Conservation (phyloP, 2,797 vertebrate genomes). For the Rhadinocentrus ornatus region DNA sequence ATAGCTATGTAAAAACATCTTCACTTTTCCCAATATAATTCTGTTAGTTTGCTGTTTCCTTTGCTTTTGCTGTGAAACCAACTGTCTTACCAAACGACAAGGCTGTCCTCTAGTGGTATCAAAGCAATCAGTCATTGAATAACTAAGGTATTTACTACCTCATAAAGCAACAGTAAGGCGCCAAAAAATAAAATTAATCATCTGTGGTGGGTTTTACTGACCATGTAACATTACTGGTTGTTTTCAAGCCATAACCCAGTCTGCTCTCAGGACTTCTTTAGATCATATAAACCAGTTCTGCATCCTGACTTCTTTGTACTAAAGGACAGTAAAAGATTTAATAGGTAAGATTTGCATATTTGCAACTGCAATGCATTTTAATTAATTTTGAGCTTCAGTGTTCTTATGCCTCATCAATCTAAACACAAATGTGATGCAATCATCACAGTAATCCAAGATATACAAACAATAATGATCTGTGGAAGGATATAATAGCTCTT, state of each 20-base stretch:
- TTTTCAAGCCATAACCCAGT: constrained; percentile 2
- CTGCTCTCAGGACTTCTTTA: background rate
- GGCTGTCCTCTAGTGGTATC: constrained; percentile 71
- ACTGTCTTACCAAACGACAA: constrained; percentile 44
- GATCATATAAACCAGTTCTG: background rate
- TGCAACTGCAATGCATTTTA: background rate
- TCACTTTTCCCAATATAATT: constrained; percentile 6
- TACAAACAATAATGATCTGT: background rate
- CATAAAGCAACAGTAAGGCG: background rate
- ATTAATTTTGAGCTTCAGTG: background rate
- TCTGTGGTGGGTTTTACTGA: constrained; percentile 9
- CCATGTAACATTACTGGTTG: constrained; percentile 8
- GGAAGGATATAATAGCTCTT: background rate
- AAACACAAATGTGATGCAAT: background rate
- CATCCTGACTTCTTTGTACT: background rate
- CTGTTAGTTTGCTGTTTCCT: background rate
- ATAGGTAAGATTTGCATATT: background rate
- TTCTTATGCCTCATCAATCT: background rate
- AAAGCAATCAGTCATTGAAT: background rate
- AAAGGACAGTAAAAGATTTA: background rate
- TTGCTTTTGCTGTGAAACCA: background rate
- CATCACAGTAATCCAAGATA: background rate
- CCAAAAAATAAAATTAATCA: constrained; percentile 24
- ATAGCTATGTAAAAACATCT: background rate
- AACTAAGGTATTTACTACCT: background rate